Evolutionary conservation across 1,140 invertebrate genomes (phyloP), one percentile per base, ranked within the genome.

Genomic region (Drosophila kepulauana): DNA sequence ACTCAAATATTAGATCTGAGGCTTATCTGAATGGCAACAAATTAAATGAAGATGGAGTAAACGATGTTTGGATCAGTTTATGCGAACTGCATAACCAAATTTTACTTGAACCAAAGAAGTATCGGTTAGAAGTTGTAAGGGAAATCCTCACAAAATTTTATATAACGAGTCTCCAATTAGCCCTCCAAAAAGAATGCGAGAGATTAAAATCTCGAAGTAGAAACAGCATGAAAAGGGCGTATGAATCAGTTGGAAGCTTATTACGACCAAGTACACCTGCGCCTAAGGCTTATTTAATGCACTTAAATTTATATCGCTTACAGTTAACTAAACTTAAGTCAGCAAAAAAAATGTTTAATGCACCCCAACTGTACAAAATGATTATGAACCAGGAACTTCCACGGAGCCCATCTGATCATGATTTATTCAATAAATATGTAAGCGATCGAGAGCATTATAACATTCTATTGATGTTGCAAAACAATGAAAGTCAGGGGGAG

Each of bases 401-500:
- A 0, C 7, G 15, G 11, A 25, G 3, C 0, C 5, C 1, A 2
- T 5, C 16, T 1, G 72, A 72, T 7, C 7, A 35, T 5, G 16
- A 46, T 6, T 3, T 79, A 6, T 25, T 76, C 1, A 41, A 16
- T 10, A 20, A 46, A 11, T 81, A 81, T 13, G 20, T 11, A 28
- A 11, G 0, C 1, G 63, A 79, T 68, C 54, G 72, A 6, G 15
- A 71, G 1, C 43, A 54, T 43, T 79, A 65, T 20, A 79, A 76
- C 30, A 10, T 65, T 11, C 30, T 79, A 0, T 38, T 81, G 11
- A n/a, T 81, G 48, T 25, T 20, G 0, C 11, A n/a, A 5, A 48
- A 54, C 11, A 43, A 64, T 6, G 4, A 46, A 1, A n/a, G 54
- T 1, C 56, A 65, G 0, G 25, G 48, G 10, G 30, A 33, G 6